Conservation (phyloP, 2,888 invertebrate genomes). For the Platycheirus albimanus region DNA sequence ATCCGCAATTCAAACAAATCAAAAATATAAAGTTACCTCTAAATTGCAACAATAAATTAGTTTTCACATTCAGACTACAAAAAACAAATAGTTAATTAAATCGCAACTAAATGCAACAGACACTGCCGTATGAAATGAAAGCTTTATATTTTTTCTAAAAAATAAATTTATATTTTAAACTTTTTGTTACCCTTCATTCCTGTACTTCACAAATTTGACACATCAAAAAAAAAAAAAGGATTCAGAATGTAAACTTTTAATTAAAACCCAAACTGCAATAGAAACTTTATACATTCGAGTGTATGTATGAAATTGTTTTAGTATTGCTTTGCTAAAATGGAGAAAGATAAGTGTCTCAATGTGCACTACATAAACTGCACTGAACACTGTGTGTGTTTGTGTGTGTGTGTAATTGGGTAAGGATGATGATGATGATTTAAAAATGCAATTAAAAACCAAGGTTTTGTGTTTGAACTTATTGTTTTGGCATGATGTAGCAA, state of each 20-base stretch:
- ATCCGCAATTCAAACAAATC: neutral
- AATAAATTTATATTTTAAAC: no score
- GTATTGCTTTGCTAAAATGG: neutral
- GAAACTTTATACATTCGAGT: neutral
- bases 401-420: neutral
- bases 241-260: conserved; percentile 38
- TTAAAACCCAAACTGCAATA: conserved; percentile 33
- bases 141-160: neutral
- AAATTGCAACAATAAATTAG: no score
- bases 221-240: neutral
- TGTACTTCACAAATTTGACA: no score
- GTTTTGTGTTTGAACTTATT: conserved; percentile 17
- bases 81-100: no score
- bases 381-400: no score
- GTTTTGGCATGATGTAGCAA: conserved; percentile 32
- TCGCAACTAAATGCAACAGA: neutral
- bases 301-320: neutral
- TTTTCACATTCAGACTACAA: no score
- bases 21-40: neutral
- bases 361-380: no score
- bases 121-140: neutral
- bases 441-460: conserved; percentile 52
- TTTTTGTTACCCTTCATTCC: no score
- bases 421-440: conserved; percentile 18
- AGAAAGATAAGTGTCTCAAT: neutral